Evolutionary conservation across 2,797 vertebrate genomes (phyloP).

Genomic region (Gymnoscopelus microlampas): DNA sequence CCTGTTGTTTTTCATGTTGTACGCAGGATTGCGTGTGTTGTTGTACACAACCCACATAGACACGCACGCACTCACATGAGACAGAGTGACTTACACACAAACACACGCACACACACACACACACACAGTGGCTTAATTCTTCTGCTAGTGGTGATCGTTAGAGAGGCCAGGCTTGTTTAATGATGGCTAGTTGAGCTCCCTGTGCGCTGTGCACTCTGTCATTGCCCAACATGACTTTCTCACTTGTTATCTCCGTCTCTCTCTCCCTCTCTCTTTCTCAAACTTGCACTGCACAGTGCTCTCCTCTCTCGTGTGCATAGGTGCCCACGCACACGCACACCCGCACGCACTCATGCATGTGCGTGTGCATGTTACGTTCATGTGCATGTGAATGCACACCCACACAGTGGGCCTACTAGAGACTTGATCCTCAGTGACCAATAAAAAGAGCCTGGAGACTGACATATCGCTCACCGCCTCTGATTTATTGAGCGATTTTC

Average conservation of each 20-base stretch:
- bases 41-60: not conserved
- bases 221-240: constrained; percentile 59
- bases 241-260: constrained; percentile 41
- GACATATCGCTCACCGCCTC: constrained; percentile 66
- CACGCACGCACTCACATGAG: constrained; percentile 6
- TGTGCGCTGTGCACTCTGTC: constrained; percentile 37
- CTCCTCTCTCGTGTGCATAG: not conserved
- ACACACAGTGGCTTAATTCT: not conserved
- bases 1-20: too few relatives aligned
- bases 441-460: constrained; percentile 75
- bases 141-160: constrained; percentile 55
- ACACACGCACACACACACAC: not conserved
- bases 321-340: constrained; percentile 12
- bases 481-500: constrained; percentile 75
- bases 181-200: constrained; percentile 24
- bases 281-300: too few relatives aligned
- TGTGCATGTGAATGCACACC: constrained; percentile 17
- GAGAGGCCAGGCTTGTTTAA: constrained; percentile 45
- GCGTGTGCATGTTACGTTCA: constrained; percentile 40
- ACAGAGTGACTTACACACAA: not conserved
- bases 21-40: too few relatives aligned
- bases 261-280: constrained; percentile 15
- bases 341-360: constrained; percentile 12
- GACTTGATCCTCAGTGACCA: constrained; percentile 75
- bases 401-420: too few relatives aligned